These are phyloP conservation scores for Procambarus virginalis DNA, from an alignment of 1,140 invertebrate genomes.

Conservation along the genomic window DNA sequence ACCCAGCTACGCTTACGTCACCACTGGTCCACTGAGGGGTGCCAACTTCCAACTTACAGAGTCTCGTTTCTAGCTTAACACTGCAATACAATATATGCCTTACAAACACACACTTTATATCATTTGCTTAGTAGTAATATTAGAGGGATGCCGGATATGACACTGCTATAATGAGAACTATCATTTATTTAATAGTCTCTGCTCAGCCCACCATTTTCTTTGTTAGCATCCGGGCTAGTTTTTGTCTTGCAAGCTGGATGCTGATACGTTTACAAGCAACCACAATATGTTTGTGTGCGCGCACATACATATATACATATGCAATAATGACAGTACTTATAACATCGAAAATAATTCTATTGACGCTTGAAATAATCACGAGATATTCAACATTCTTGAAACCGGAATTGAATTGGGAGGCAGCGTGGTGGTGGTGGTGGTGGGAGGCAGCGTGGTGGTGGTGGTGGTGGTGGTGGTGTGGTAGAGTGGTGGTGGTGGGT, in stretches of 20 bases:
- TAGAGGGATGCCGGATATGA: background rate
- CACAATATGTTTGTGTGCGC: background rate
- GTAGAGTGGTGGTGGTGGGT: too few species aligned
- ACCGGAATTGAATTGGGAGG: too few species aligned
- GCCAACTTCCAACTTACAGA: constrained; percentile 18
- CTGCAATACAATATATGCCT: background rate
- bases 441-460: too few species aligned
- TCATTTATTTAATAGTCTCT: background rate
- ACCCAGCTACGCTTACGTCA: constrained; percentile 7
- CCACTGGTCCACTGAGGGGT: constrained; percentile 3
- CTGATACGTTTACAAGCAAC: background rate
- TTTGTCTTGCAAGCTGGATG: background rate
- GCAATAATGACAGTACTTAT: too few species aligned
- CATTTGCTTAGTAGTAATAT: background rate
- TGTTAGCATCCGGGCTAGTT: background rate
- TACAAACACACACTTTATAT: background rate
- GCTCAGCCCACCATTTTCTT: background rate
- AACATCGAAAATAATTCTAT: too few species aligned
- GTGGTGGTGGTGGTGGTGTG: too few species aligned
- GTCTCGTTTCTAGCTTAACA: background rate
- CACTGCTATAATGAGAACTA: background rate
- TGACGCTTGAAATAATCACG: too few species aligned
- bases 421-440: too few species aligned
- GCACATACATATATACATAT: background rate
- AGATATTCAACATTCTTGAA: too few species aligned